Conservation (phyloP, 2,113 vertebrate species). For the Uropsilus gracilis region DNA sequence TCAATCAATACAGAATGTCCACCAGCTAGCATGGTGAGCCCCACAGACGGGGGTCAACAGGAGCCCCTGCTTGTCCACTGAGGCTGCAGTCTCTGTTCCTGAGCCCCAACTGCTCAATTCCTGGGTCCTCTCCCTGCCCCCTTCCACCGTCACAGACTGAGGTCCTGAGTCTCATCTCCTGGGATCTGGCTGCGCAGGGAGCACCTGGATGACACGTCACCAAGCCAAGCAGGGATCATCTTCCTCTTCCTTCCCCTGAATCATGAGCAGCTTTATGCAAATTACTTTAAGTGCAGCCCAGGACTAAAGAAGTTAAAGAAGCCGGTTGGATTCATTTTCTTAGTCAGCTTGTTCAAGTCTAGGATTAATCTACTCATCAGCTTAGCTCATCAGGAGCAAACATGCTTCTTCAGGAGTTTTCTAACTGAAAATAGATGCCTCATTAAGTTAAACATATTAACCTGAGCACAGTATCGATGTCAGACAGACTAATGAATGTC, state of each 20-base stretch:
- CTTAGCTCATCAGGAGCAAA: slow-evolving; percentile 75
- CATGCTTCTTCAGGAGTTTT: slow-evolving; percentile 79
- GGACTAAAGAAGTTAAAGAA: slow-evolving; percentile 54
- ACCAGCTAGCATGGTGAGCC: neutral
- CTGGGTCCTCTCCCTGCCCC: rapidly evolving
- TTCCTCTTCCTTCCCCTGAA: slow-evolving; percentile 38
- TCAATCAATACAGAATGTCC: too few species aligned
- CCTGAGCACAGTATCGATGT: slow-evolving; percentile 77
- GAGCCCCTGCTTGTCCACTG: neutral
- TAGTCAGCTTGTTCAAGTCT: slow-evolving; percentile 61
- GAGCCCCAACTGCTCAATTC: neutral
- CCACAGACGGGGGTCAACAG: rapidly evolving
- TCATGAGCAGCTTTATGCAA: slow-evolving; percentile 56
- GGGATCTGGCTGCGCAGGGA: neutral
- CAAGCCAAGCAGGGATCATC: neutral
- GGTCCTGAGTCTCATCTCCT: neutral
- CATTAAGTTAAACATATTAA: slow-evolving; percentile 82
- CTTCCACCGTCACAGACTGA: rapidly evolving
- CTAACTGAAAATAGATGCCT: slow-evolving; percentile 80
- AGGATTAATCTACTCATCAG: slow-evolving; percentile 82
- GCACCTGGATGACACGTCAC: neutral
- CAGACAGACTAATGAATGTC: slow-evolving; percentile 77
- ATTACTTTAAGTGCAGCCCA: slow-evolving; percentile 68
- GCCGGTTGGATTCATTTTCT: slow-evolving; percentile 73
- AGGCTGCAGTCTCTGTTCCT: rapidly evolving